Base-by-base conservation (phyloP, 2,797 vertebrate species). In the Aplochiton taeniatus region DNA sequence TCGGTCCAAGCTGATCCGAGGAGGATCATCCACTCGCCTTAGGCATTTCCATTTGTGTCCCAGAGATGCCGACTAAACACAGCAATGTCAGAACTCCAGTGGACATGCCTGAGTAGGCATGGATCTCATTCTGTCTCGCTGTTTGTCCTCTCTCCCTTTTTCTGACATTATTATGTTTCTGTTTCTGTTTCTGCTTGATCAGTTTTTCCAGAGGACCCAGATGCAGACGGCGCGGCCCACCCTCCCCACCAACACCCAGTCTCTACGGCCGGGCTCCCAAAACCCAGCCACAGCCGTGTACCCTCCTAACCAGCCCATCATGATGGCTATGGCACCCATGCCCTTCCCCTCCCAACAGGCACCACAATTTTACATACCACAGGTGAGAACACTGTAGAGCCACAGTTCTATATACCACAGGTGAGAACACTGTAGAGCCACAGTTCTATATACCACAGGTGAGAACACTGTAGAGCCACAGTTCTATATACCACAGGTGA, bases 281-380 rank as follows among this genome's bases (percentile, higher is more conserved):
- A 92, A 91, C 2, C 95, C 96, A 1, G 71, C 91, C 0, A 90
- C 96, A 0, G 93, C 96, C 0, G 96, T 99, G 63, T 99, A 98
- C 78, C 93, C 96, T 56, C 82, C 95, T 63, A 98, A 95, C 86
- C 96, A 96, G 78, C 93, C 95, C 87, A 96, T 98, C 90, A 96
- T 99, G 96, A 99, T 99, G 97, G 92, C 97, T 59, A 97, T 98
- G 89, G 92, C 97, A 19, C 95, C 95, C 13, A 96, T 99, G 96
- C 94, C 95, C 67, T 99, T 98, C 78, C 93, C 94, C 0, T 95
- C 97, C 72, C 95, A 95, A 57, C 97, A 98, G 91, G 92, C 96
- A 42, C 90, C 95, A 74, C 97, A 97, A 87, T 99, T 98, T 95
- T 99, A 97, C 85, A 98, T 99, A 79, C 94, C 94, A 58, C 97